Evolutionary conservation across 2,888 invertebrate genomes (phyloP).

Genomic region (Eutolmus rufibarbis): DNA sequence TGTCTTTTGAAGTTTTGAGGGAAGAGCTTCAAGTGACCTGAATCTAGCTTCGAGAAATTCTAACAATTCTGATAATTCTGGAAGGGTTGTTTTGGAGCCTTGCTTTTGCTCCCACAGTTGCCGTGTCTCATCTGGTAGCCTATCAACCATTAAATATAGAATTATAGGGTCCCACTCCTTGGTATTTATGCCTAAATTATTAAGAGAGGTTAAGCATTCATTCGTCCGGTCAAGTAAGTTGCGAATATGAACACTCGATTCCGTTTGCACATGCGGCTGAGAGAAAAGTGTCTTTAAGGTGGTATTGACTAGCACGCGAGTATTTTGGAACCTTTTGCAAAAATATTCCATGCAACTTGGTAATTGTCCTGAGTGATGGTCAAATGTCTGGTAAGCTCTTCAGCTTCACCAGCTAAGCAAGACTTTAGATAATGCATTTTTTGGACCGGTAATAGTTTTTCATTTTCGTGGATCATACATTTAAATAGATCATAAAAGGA

Average conservation of each 20-base stretch:
- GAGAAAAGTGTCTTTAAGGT: neutral
- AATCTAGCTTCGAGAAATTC: conserved; percentile 7
- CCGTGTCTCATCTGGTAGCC: neutral
- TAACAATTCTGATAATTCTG: neutral
- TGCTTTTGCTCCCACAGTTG: neutral
- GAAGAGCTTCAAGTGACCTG: neutral
- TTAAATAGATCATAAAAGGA: neutral
- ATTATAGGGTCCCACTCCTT: neutral
- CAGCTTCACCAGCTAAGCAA: neutral
- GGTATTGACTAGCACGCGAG: neutral
- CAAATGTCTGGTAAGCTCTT: neutral
- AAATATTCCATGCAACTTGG: too few relatives aligned
- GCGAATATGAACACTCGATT: neutral
- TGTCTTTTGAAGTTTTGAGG: neutral
- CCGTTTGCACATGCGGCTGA: too few relatives aligned
- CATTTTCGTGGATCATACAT: neutral
- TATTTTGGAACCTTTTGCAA: neutral
- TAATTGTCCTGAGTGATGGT: neutral
- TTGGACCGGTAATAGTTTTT: neutral
- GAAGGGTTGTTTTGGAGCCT: neutral
- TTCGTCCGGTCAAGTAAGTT: neutral
- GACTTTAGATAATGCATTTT: neutral
- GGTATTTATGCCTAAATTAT: neutral
- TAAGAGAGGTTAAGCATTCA: neutral
- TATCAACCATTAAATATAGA: neutral